Conservation (phyloP, 2,888 invertebrate species). For the Siphlonurus alternatus region DNA sequence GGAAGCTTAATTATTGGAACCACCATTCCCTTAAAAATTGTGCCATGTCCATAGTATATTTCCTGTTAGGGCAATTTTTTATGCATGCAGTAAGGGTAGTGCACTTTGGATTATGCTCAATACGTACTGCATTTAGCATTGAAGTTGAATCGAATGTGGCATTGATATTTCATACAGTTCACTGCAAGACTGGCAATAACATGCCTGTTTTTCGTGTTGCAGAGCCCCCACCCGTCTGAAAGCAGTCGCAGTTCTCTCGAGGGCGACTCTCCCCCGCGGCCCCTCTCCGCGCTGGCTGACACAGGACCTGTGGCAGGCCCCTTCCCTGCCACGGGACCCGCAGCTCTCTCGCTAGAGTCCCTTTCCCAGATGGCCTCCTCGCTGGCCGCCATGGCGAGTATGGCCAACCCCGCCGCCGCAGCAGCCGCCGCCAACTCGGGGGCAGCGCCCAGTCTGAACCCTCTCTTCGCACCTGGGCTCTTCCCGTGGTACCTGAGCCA, state of each 20-base stretch:
- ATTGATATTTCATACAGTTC: no score
- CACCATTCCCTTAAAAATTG: no score
- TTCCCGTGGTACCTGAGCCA: constrained; percentile 9
- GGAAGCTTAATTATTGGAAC: no score
- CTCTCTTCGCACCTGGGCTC: constrained; percentile 4
- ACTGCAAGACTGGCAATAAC: no score
- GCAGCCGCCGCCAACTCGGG: constrained; percentile 12
- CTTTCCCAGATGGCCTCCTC: constrained; percentile 3
- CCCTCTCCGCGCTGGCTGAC: constrained; percentile 30
- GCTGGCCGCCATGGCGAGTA: constrained; percentile 7
- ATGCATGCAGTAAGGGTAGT: no score
- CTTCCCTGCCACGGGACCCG: constrained; percentile 31
- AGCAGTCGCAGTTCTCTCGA: constrained; percentile 24
- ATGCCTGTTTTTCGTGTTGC: no score
- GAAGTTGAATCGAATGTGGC: no score
- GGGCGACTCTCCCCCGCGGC: constrained; percentile 20
- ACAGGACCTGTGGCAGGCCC: constrained; percentile 26
- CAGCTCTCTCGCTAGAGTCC: constrained; percentile 11
- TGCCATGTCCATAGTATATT: no score
- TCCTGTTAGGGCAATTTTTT: no score
- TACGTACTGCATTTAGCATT: no score
- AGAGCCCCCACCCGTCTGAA: constrained; percentile 20
- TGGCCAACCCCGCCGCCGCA: constrained; percentile 12
- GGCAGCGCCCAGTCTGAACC: constrained; percentile 10
- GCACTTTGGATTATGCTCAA: no score